Evolutionary conservation across 2,888 invertebrate species (phyloP).

Genomic region (Mimumesa dahlbomi): DNA sequence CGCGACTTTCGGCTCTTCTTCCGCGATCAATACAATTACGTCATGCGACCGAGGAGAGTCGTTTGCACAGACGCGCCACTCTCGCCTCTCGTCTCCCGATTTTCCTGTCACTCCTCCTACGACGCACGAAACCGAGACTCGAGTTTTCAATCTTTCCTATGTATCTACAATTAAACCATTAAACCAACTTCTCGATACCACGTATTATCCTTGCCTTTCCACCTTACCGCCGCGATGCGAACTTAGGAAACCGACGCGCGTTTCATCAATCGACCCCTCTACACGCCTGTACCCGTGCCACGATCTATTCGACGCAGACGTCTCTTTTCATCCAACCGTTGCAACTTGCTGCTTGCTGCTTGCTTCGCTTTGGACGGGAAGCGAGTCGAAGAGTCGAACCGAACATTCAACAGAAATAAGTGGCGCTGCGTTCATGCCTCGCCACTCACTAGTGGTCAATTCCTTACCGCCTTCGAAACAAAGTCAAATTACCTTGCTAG

Average conservation of each 20-base stretch:
- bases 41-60: constrained; percentile 76
- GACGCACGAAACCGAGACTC: constrained; percentile 27
- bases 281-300: neutral
- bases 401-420: constrained; percentile 55
- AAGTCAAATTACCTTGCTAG: constrained; percentile 53
- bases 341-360: no score
- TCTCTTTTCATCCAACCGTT: constrained; percentile 53
- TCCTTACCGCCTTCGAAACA: constrained; percentile 51
- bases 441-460: no score
- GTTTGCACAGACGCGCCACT: constrained; percentile 68
- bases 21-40: constrained; percentile 82
- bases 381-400: constrained; percentile 47
- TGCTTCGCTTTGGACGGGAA: constrained; percentile 60
- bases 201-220: no score
- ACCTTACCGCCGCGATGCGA: no score
- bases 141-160: constrained; percentile 7
- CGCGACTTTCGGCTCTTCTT: constrained; percentile 79
- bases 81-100: no score
- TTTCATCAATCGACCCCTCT: neutral
- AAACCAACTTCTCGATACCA: no score
- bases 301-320: constrained; percentile 46
- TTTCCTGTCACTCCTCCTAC: constrained; percentile 56
- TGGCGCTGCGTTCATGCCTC: constrained; percentile 62
- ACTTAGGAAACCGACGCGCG: no score
- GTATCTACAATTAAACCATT: no score